Evolutionary conservation across 2,113 vertebrate genomes (phyloP).

Genomic region (Mus pahari): DNA sequence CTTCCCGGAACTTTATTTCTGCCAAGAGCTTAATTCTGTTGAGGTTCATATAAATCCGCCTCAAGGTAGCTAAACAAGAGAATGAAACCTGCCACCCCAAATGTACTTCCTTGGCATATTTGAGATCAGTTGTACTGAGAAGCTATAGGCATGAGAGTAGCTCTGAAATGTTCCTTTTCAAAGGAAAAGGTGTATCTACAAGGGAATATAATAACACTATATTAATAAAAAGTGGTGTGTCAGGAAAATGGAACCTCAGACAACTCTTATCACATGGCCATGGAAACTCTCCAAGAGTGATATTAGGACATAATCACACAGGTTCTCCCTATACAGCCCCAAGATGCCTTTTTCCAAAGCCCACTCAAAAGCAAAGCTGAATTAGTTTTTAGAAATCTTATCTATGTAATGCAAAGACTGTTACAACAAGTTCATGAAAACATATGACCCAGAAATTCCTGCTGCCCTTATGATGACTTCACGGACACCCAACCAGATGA

Average conservation of each 20-base stretch:
- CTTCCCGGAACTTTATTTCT: not conserved
- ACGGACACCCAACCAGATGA: not conserved
- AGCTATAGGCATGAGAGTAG: not conserved
- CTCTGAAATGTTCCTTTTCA: not conserved
- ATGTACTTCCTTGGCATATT: not conserved
- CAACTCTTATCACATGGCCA: not conserved
- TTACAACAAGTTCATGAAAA: not conserved
- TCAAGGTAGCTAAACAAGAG: not conserved
- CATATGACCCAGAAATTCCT: not conserved
- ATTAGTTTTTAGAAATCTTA: not conserved
- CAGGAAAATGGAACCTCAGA: not conserved
- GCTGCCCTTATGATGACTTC: not conserved
- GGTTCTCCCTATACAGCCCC: not conserved
- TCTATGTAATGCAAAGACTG: not conserved
- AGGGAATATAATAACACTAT: not conserved
- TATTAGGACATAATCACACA: not conserved
- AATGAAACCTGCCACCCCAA: not conserved
- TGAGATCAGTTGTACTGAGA: not conserved
- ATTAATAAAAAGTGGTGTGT: not conserved
- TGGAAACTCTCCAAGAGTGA: not conserved
- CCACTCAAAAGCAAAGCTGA: not conserved
- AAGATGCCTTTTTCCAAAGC: not conserved
- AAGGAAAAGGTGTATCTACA: not conserved
- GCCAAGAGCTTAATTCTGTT: not conserved
- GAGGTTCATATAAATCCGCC: not conserved